Conservation (phyloP, 92 coral and sea anemone species). For the Galaxea fascicularis region DNA sequence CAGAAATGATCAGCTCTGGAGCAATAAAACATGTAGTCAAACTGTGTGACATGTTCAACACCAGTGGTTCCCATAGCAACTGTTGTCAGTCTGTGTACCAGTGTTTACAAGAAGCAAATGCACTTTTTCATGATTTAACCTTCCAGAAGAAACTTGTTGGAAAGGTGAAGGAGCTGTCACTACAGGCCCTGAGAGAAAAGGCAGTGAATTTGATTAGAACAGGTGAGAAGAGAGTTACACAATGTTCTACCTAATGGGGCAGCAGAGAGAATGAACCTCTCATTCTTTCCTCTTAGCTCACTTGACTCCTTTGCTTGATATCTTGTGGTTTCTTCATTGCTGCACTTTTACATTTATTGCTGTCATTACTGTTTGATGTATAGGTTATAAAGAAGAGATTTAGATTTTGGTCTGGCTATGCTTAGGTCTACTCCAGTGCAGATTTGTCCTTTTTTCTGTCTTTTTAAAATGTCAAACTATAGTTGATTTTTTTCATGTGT, state of each 20-base stretch:
- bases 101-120: constrained; percentile 63
- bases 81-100: constrained; percentile 70
- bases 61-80: constrained; percentile 74
- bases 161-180: constrained; percentile 66
- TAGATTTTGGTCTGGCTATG: no score
- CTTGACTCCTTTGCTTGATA: no score
- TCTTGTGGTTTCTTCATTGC: no score
- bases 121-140: constrained; percentile 64
- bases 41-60: constrained; percentile 81
- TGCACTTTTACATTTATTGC: no score
- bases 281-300: no score
- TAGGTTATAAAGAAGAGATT: no score
- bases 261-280: not conserved
- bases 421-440: no score
- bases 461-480: no score
- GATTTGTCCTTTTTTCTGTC: no score
- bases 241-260: not conserved
- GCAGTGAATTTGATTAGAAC: constrained; percentile 49
- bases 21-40: constrained; percentile 76
- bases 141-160: constrained; percentile 85
- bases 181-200: constrained; percentile 50
- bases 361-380: no score
- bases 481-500: no score
- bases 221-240: constrained; percentile 60
- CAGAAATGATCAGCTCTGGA: constrained; percentile 81